Conservation (phyloP, 2,888 invertebrate species). For the Papilio protenor region DNA sequence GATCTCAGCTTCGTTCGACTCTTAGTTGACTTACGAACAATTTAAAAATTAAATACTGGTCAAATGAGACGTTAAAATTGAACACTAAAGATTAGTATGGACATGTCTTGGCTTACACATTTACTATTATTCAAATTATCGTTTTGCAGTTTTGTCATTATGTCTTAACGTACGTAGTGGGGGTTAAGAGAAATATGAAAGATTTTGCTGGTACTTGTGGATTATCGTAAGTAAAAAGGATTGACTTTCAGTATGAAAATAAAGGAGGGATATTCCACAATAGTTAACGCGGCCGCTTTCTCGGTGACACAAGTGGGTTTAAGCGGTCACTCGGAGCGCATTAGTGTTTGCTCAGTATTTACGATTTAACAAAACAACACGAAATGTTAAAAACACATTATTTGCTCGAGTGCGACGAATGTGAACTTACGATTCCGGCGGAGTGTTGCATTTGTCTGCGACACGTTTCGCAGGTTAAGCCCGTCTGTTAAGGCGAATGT, state of each 20-base stretch:
- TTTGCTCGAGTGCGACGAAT: conserved; percentile 83
- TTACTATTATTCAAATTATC: conserved; percentile 3
- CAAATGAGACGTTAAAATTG: conserved; percentile 77
- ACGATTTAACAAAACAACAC: conserved; percentile 84
- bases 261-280: conserved; percentile 73
- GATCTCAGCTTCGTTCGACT: conserved; percentile 76
- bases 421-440: conserved; percentile 78
- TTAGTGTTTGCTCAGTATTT: conserved; percentile 81
- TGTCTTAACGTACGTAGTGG: background rate
- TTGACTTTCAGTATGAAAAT: conserved; percentile 38
- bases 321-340: conserved; percentile 61
- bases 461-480: conserved; percentile 76
- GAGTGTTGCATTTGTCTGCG: conserved; percentile 74
- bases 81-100: conserved; percentile 64
- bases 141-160: background rate
- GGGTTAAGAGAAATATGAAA: background rate
- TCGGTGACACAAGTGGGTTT: conserved; percentile 60
- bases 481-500: conserved; percentile 73
- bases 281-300: conserved; percentile 66
- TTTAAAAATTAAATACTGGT: conserved; percentile 81
- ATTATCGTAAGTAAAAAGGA: background rate
- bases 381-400: conserved; percentile 85
- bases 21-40: conserved; percentile 80
- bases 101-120: conserved; percentile 46
- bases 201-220: background rate